Evolutionary conservation across 2,797 vertebrate species (phyloP).

Genomic region (Tachyglossus aculeatus): DNA sequence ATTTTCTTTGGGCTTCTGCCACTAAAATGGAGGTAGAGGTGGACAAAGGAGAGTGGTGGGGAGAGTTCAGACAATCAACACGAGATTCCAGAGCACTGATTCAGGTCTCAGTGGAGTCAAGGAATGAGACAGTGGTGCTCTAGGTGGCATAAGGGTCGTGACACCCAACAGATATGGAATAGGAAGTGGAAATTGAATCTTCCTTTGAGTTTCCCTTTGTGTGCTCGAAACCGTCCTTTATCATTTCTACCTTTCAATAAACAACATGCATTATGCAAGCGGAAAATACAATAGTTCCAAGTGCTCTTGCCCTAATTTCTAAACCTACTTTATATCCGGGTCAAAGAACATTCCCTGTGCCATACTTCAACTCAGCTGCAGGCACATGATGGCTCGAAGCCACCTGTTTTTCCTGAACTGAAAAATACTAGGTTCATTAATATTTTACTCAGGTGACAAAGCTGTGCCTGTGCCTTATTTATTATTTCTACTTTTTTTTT

Average conservation of each 20-base stretch:
- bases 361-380: background rate
- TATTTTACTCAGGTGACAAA: background rate
- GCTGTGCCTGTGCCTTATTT: background rate
- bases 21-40: no score
- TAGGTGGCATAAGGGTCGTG: no score
- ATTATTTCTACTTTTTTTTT: background rate
- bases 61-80: no score
- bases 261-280: slow-evolving; percentile 33
- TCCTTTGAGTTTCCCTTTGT: no score
- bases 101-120: no score
- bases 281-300: slow-evolving; percentile 2
- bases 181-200: no score
- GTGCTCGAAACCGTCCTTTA: slow-evolving; percentile 7
- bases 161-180: no score
- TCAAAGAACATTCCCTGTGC: slow-evolving; percentile 12
- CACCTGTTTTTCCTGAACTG: background rate
- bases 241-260: slow-evolving; percentile 35
- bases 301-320: slow-evolving; percentile 23
- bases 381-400: background rate
- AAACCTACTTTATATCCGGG: slow-evolving; percentile 5
- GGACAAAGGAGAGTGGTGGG: no score
- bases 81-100: no score
- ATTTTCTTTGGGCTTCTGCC: no score
- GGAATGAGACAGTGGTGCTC: no score
- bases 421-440: background rate